Evolutionary conservation across 2,888 invertebrate species (phyloP), one percentile per base, ranked within the genome.

Genomic region (Tetheella fluctuosa): DNA sequence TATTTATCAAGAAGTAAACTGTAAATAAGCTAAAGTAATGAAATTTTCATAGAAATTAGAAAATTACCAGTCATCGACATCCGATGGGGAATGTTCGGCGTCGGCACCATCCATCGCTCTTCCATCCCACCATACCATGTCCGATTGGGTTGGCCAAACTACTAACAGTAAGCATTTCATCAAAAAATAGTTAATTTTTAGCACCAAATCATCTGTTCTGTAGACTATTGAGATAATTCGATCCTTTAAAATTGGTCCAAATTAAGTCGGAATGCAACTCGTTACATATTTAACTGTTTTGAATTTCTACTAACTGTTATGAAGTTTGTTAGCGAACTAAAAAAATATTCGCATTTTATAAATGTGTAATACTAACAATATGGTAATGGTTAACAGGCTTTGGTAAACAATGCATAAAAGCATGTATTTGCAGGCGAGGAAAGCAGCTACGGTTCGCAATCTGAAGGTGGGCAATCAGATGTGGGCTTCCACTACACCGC

Each of bases 141-240:
- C 96, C 54, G 97, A 97, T 88, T 97, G 97, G 97, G 95, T 97
- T 89, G 97, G 97, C 63, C 95, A 97, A 66, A 97, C 97, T 54
- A 97, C 97, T 74, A 98, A 98, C 87, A 97, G 97, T 94, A 94
- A 92, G 88, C 79, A 81, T 77, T 67, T 64, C 71, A 76, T 73
- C 69, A 65, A 71, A 70, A 23, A 23, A 12, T 34, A 34, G 13
- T 37, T 34, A 20, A 54, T 59, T 60, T 58, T 54, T 61, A 59
- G 58, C 61, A 59, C 60, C 30, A 39, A n/a, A 39, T 10, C 13
- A 13, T 7, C 15, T 17, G 48, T 20, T 48, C 10, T 10, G 7
- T 20, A 48, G 17, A 48, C 48, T 48, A n/a, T n/a, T n/a, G n/a
- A 2, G 10, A 20, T 20, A 20, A 48, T 48, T 10, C 7, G 5